phyloP scores from a whole-genome alignment of 2,113 vertebrate species.

The Symphodus melops region DNA sequence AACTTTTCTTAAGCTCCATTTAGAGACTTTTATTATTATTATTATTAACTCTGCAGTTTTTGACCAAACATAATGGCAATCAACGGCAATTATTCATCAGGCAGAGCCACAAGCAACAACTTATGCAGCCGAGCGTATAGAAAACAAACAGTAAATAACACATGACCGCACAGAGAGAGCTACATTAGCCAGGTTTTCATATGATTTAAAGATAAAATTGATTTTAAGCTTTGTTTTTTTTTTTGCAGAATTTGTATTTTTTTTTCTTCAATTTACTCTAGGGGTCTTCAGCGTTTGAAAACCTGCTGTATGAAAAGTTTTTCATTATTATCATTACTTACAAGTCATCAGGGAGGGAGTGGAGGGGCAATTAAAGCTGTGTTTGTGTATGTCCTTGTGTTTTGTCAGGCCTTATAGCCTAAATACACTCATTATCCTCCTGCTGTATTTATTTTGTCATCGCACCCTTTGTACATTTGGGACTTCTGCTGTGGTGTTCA shows the following conservation, averaged over 20 bases:
- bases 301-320: constrained; percentile 57
- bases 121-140: not conserved
- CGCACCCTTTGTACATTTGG: constrained; percentile 60
- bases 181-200: not conserved
- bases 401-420: constrained; percentile 58
- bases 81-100: constrained; percentile 31
- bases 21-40: constrained; percentile 33
- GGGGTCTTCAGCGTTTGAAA: constrained; percentile 16
- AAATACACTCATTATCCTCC: constrained; percentile 66
- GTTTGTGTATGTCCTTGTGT: constrained; percentile 55
- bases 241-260: constrained; percentile 1
- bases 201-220: constrained; percentile 16
- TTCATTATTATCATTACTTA: constrained; percentile 54
- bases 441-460: constrained; percentile 73
- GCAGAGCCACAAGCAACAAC: constrained; percentile 13
- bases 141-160: constrained; percentile 43
- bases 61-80: constrained; percentile 54
- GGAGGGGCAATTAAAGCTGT: constrained; percentile 60
- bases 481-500: constrained; percentile 45
- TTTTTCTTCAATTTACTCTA: not conserved
- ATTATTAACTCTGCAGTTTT: constrained; percentile 33
- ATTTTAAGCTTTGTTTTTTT: constrained; percentile 31
- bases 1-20: constrained; percentile 37
- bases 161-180: constrained; percentile 25
- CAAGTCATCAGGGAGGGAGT: constrained; percentile 34